Evolutionary conservation across 2,797 vertebrate genomes (phyloP).

Genomic region (Trichosurus vulpecula): DNA sequence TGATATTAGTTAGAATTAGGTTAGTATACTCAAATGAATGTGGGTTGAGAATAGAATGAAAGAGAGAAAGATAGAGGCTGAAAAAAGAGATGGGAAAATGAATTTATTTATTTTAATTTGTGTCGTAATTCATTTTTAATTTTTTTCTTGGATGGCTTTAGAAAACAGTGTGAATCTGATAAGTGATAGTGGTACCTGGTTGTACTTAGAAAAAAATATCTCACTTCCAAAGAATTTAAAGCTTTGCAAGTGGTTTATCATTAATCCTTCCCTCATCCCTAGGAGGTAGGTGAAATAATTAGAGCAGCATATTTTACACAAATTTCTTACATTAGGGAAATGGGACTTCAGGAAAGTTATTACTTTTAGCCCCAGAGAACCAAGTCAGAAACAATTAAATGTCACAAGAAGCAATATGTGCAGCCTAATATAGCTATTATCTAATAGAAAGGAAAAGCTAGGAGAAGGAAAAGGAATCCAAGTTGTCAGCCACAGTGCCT

Average conservation of each 20-base stretch:
- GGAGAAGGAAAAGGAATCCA: constrained; percentile 2
- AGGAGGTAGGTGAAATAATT: not conserved
- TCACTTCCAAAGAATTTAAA: not conserved
- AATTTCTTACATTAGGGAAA: constrained; percentile 24
- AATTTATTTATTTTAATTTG: not conserved
- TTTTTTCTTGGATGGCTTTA: not conserved
- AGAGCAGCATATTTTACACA: not conserved
- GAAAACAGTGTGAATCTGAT: not conserved
- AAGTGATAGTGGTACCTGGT: not conserved
- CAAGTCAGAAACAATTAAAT: constrained; percentile 10
- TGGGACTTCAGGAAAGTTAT: not conserved
- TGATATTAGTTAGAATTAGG: not conserved
- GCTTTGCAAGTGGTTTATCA: not conserved
- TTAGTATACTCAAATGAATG: not conserved
- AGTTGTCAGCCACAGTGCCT: not conserved
- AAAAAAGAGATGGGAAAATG: not conserved
- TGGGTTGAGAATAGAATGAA: not conserved
- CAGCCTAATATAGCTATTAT: constrained; percentile 31
- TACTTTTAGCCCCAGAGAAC: constrained; percentile 14
- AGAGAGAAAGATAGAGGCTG: not conserved
- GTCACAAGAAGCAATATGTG: not conserved
- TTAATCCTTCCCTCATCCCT: not conserved
- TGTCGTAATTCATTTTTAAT: not conserved
- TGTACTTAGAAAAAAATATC: not conserved
- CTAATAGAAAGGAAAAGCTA: constrained; percentile 16